Conservation (phyloP, 1,140 invertebrate species). For the Venturia canescens region DNA sequence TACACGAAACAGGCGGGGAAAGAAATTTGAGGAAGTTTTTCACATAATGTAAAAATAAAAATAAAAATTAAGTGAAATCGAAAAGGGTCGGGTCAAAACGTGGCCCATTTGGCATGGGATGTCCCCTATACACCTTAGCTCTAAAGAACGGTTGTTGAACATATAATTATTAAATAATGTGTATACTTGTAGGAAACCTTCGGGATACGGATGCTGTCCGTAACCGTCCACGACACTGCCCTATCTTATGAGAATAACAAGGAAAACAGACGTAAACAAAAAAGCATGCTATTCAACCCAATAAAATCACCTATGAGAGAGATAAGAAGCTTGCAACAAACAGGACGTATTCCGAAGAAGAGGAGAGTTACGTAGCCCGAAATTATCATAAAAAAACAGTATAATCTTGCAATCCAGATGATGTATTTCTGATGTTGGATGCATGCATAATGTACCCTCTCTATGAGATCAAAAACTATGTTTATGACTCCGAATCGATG, state of each 20-base stretch:
- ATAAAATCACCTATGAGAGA: slow-evolving; percentile 15
- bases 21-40: too few relatives aligned
- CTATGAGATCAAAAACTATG: background rate
- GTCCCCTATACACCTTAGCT: slow-evolving; percentile 72
- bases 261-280: slow-evolving; percentile 42
- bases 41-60: too few relatives aligned
- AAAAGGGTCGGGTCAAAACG: too few relatives aligned
- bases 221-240: slow-evolving; percentile 75
- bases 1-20: too few relatives aligned
- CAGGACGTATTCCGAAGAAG: background rate
- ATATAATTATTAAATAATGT: slow-evolving; percentile 74
- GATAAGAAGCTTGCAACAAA: background rate
- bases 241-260: slow-evolving; percentile 62
- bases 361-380: slow-evolving; percentile 38
- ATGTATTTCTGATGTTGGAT: slow-evolving; percentile 16
- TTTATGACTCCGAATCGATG: background rate
- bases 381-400: too few relatives aligned
- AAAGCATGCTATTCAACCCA: slow-evolving; percentile 32
- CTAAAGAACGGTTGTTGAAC: slow-evolving; percentile 73
- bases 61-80: too few relatives aligned
- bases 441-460: background rate
- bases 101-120: too few relatives aligned
- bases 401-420: slow-evolving; percentile 37
- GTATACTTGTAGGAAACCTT: slow-evolving; percentile 73
- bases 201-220: slow-evolving; percentile 73